Evolutionary conservation across 2,888 invertebrate species (phyloP), one percentile per base, ranked within the genome.

Genomic region (Heliconius sara): DNA sequence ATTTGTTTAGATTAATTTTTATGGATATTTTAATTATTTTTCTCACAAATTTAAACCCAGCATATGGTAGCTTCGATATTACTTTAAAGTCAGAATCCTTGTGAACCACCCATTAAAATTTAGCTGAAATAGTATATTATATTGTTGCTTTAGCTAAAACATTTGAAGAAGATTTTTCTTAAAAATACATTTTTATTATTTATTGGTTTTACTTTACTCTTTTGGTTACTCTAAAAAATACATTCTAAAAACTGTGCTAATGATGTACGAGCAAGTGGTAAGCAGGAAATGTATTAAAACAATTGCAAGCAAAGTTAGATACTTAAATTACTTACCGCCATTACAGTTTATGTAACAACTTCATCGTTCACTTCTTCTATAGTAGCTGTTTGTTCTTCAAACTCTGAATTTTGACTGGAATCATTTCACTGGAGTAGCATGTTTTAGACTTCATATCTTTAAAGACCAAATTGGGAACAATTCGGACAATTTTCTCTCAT

Each of bases 401-500:
- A 13, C 19, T 87, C 86, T 0, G 73, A 77, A 12, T 82, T 16
- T 74, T n/a, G 71, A 39, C 82, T 85, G 5, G 84, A 84, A 3
- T 89, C 86, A 39, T 79, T 88, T 39, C 87, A 86, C 22, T 86
- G 88, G 66, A 3, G 66, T 63, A 2, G 39, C 52, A 3, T 83
- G 76, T 3, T 87, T 86, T 1, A 92, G 82, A 77, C 89, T 92
- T 52, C 84, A 85, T 83, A 92, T 85, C 1, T 90, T 84, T 0
- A 81, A 80, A 0, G 91, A 88, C 93, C 93, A 94, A 72, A 83
- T 84, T 3, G 82, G 84, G 83, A 91, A 89, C 9, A 91, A 78
- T 52, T 92, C 93, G 0, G 90, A 88, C 85, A 90, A 85, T 80
- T 93, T 90, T 60, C 86, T 87, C 72, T 91, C 91, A 80, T 89